Evolutionary conservation across 37 sponge, comb jelly and placozoan species (phyloP).

Genomic region (Ianthella basta): DNA sequence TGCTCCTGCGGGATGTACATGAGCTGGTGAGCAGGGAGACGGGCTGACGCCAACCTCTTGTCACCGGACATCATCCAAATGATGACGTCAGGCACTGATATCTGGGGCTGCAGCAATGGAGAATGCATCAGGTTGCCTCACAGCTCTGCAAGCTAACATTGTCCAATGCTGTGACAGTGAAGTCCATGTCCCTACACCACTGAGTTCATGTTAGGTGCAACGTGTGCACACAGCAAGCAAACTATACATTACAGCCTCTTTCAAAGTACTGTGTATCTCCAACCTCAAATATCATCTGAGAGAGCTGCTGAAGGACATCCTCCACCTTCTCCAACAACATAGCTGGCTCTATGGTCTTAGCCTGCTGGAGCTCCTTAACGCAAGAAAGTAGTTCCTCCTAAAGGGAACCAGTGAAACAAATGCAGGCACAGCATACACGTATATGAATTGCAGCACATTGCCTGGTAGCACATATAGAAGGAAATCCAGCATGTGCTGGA

Average conservation of each 20-base stretch:
- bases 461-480: too few species aligned
- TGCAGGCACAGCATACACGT: background rate
- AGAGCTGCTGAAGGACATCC: background rate
- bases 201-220: background rate
- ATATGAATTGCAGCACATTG: background rate
- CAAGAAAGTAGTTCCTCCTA: background rate
- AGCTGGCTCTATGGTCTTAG: background rate
- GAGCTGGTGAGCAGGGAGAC: conserved; percentile 87
- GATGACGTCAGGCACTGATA: conserved; percentile 92
- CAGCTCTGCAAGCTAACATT: background rate
- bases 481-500: too few species aligned
- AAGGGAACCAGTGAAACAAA: background rate
- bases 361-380: background rate
- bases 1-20: conserved; percentile 60
- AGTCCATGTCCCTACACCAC: background rate
- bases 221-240: background rate
- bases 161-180: too few species aligned
- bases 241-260: background rate
- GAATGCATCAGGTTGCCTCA: background rate
- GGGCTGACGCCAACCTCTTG: conserved; percentile 79
- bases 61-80: conserved; percentile 96
- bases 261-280: background rate
- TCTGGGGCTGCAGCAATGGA: conserved; percentile 77
- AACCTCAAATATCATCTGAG: conserved; percentile 19
- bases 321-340: background rate